Evolutionary conservation across 2,113 vertebrate species (phyloP).

Genomic region (Callipepla squamata): DNA sequence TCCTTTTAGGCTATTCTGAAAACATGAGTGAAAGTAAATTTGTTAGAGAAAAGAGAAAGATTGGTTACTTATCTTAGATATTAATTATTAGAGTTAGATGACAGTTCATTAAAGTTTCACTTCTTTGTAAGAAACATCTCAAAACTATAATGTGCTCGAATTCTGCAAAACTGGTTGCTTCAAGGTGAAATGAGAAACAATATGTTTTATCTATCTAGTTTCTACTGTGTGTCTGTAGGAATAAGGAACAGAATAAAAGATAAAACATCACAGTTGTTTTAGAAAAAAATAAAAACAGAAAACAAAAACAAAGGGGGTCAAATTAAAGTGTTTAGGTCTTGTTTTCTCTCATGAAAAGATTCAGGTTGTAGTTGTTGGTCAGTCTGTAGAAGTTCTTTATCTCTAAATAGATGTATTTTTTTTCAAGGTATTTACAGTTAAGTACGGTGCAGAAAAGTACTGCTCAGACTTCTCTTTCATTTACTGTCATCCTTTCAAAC

Average conservation of each 20-base stretch:
- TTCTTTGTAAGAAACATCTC: neutral
- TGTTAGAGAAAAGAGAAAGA: neutral
- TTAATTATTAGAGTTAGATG: neutral
- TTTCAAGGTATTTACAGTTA: neutral
- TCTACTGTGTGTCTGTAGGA: neutral
- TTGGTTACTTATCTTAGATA: neutral
- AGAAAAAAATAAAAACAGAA: too few relatives aligned
- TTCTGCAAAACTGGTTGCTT: neutral
- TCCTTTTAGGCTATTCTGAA: neutral
- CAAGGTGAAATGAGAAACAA: neutral
- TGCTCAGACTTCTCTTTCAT: neutral
- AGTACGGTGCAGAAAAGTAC: neutral
- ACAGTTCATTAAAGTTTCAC: neutral
- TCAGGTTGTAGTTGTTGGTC: neutral
- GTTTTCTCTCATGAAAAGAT: neutral
- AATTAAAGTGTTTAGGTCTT: neutral
- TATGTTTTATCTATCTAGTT: neutral
- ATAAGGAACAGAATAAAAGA: neutral
- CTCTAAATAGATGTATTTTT: neutral
- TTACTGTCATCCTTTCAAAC: neutral
- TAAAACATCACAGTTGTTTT: neutral
- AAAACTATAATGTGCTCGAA: neutral
- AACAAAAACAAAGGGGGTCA: neutral
- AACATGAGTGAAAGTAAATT: neutral
- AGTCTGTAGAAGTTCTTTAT: neutral